Conservation (phyloP, 2,797 vertebrate species). For the Lithobates pipiens region DNA sequence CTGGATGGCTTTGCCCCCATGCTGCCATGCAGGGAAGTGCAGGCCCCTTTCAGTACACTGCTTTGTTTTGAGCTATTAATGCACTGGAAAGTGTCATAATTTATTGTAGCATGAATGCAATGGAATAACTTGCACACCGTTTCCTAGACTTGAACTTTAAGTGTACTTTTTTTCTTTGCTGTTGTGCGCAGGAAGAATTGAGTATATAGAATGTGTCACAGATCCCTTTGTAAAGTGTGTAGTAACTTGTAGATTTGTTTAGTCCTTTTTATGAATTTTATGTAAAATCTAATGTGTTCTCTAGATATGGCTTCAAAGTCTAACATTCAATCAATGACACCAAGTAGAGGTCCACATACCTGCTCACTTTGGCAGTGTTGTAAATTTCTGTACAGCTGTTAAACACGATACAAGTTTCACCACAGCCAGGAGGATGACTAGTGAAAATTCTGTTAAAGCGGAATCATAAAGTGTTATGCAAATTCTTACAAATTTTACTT, state of each 20-base stretch:
- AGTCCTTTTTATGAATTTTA: constrained; percentile 53
- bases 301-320: constrained; percentile 41
- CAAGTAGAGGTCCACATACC: constrained; percentile 42
- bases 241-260: constrained; percentile 57
- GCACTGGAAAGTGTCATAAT: constrained; percentile 63
- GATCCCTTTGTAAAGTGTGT: constrained; percentile 58
- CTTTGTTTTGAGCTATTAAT: constrained; percentile 42
- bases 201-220: constrained; percentile 46
- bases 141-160: constrained; percentile 61
- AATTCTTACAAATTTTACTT: constrained; percentile 71
- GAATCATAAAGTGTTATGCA: constrained; percentile 68
- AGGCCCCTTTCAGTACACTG: constrained; percentile 37
- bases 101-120: constrained; percentile 63
- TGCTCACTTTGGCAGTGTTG: constrained; percentile 45
- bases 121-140: constrained; percentile 58
- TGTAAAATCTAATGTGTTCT: constrained; percentile 56
- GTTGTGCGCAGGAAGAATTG: constrained; percentile 37
- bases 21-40: constrained; percentile 45
- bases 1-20: constrained; percentile 65
- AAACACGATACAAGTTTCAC: constrained; percentile 32
- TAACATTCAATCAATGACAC: constrained; percentile 46
- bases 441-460: constrained; percentile 61
- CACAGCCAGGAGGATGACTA: constrained; percentile 64
- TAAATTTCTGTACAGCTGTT: constrained; percentile 55
- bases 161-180: constrained; percentile 55